Evolutionary conservation across 2,113 vertebrate genomes (phyloP).

Genomic region (Corythaixoides concolor): DNA sequence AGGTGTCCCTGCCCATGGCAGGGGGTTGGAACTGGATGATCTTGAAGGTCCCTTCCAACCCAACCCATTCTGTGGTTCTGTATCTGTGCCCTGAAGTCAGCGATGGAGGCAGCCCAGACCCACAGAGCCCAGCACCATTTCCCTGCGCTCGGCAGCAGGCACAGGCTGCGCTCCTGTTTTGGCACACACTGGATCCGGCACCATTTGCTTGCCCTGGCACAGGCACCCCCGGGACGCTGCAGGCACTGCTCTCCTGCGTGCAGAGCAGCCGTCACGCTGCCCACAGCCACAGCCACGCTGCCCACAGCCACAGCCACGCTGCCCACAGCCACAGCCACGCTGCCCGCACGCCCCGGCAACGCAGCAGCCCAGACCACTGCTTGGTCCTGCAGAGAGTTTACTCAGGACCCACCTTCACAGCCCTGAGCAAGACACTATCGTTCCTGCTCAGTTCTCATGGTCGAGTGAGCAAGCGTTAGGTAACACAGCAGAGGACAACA

Average conservation of each 20-base stretch:
- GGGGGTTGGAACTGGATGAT: no score
- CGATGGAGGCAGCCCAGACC: background rate
- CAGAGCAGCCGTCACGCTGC: background rate
- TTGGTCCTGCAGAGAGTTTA: accelerated
- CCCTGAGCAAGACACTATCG: background rate
- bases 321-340: no score
- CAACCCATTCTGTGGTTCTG: no score
- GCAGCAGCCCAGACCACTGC: background rate
- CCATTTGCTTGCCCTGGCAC: no score
- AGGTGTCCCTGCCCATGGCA: no score
- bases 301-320: background rate
- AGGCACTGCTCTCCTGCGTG: no score
- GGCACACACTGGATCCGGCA: background rate
- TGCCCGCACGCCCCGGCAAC: accelerated
- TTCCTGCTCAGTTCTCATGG: accelerated
- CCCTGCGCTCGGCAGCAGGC: no score
- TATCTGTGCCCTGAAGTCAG: background rate
- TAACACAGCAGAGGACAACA: background rate
- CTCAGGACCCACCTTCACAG: no score
- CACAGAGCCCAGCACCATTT: background rate
- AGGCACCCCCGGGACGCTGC: background rate
- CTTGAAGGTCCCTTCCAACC: no score
- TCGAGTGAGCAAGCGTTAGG: background rate
- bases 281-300: accelerated
- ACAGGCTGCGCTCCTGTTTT: background rate